Conservation (phyloP, 1,140 invertebrate genomes). For the Lanistes nyassanus region DNA sequence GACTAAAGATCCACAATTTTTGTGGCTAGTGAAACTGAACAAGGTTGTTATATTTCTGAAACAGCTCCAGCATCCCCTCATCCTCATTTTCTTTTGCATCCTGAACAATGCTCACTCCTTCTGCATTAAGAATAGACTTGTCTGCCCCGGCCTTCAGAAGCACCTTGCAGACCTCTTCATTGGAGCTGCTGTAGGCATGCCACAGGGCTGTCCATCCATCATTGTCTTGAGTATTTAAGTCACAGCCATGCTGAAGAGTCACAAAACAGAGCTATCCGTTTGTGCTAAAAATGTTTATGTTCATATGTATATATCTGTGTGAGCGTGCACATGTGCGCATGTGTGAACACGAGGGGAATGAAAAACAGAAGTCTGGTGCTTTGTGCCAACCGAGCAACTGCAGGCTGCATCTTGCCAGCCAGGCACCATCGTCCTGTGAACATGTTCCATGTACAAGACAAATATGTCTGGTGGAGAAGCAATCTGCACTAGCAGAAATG, state of each 20-base stretch:
- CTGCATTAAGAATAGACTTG: conserved; percentile 45
- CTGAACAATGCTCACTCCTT: conserved; percentile 48
- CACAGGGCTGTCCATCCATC: conserved; percentile 48
- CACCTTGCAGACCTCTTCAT: conserved; percentile 39
- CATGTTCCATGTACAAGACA: too few species aligned
- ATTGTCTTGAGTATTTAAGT: conserved; percentile 40
- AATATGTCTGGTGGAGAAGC: too few species aligned
- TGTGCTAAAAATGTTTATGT: too few species aligned
- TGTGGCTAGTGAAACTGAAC: not conserved
- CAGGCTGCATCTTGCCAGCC: too few species aligned
- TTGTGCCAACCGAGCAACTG: too few species aligned
- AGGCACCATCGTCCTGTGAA: too few species aligned
- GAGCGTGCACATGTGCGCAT: too few species aligned
- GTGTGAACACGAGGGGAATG: too few species aligned
- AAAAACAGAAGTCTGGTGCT: too few species aligned
- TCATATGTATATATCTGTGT: too few species aligned
- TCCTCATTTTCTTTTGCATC: conserved; percentile 48
- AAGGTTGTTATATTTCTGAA: conserved; percentile 18
- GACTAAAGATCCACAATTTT: not conserved
- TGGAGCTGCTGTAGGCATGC: conserved; percentile 48
- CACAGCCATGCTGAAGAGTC: conserved; percentile 37
- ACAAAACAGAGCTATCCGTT: not conserved
- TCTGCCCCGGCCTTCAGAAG: conserved; percentile 50
- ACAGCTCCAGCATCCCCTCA: conserved; percentile 41
- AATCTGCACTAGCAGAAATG: too few species aligned